These are phyloP conservation scores for Bubo bubo DNA, from an alignment of 2,113 vertebrate species.

Conservation along the genomic window DNA sequence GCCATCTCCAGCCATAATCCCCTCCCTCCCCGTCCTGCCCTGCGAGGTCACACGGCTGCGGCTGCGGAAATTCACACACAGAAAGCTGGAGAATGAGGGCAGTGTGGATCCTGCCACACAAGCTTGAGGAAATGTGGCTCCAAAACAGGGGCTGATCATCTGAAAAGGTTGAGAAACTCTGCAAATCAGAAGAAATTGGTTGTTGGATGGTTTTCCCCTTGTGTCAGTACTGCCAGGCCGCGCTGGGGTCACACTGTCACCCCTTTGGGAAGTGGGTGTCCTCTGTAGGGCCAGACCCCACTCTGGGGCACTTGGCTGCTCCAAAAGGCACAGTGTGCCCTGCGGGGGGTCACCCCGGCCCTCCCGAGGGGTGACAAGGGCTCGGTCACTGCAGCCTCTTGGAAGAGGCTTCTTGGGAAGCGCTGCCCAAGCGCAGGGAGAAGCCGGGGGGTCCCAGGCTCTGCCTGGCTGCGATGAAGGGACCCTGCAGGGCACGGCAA, in stretches of 20 bases:
- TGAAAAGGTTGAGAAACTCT: not conserved
- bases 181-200: not conserved
- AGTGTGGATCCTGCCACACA: not conserved
- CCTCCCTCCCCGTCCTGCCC: not conserved
- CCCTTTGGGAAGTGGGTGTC: not conserved
- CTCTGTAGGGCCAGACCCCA: accelerated
- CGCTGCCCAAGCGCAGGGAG: accelerated
- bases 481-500: accelerated
- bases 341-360: no score
- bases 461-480: accelerated
- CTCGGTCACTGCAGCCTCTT: not conserved
- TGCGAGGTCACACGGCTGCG: accelerated
- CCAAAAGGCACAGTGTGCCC: accelerated
- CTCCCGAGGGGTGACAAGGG: not conserved
- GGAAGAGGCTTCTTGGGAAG: not conserved
- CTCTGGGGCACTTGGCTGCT: not conserved
- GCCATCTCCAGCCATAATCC: not conserved
- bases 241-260: accelerated
- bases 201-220: not conserved
- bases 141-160: not conserved
- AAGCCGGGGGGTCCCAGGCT: not conserved
- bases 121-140: not conserved
- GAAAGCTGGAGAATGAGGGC: not conserved
- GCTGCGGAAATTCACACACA: not conserved
- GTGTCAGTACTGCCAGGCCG: not conserved